Evolutionary conservation across 2,113 vertebrate genomes (phyloP).

Genomic region (Caloenas nicobarica): DNA sequence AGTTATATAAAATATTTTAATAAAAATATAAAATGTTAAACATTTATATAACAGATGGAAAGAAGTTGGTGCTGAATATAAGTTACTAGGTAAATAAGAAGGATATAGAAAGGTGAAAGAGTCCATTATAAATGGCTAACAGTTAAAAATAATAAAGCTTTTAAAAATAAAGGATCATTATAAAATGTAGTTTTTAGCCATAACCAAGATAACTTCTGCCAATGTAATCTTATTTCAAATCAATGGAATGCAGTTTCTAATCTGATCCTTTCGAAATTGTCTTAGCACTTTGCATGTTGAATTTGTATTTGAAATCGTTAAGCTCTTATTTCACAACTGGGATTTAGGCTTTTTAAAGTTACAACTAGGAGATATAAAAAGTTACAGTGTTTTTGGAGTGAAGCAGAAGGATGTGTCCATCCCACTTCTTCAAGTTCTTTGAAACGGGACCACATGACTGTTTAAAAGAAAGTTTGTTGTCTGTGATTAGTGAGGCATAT

Average conservation of each 20-base stretch:
- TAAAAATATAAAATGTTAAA: neutral
- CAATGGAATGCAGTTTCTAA: neutral
- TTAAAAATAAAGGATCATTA: neutral
- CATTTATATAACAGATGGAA: neutral
- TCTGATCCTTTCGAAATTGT: neutral
- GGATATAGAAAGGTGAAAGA: neutral
- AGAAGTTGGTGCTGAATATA: neutral
- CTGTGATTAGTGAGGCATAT: neutral
- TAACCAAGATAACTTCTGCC: neutral
- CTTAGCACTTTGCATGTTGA: neutral
- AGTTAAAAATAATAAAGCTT: constrained; percentile 7
- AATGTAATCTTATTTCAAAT: constrained; percentile 14
- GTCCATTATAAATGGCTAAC: neutral
- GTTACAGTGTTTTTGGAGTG: neutral
- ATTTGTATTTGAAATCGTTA: neutral
- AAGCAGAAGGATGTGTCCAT: neutral
- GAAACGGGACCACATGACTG: neutral
- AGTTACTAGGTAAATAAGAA: neutral
- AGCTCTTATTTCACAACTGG: neutral
- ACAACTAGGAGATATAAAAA: neutral
- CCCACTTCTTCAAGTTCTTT: neutral
- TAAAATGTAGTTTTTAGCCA: neutral
- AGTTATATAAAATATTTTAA: neutral
- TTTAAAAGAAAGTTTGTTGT: neutral
- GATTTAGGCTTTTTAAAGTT: neutral